Evolutionary conservation across 2,888 invertebrate species (phyloP).

Genomic region (Drosophila paracracens): DNA sequence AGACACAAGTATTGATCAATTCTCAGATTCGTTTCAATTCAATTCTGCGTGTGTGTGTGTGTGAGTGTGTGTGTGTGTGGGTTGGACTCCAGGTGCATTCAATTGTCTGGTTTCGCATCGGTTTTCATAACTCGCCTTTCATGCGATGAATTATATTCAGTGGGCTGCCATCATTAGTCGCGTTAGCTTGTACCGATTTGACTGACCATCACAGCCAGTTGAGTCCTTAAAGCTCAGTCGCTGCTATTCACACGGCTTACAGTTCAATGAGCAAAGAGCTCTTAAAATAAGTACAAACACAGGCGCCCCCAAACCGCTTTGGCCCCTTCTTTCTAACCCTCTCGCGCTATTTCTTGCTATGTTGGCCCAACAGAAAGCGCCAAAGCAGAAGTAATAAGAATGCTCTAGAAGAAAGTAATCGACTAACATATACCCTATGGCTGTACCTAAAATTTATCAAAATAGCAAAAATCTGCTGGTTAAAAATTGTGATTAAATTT

Average conservation of each 20-base stretch:
- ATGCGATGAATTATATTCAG: conserved; percentile 17
- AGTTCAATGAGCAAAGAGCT: conserved; percentile 67
- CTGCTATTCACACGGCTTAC: conserved; percentile 56
- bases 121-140: not conserved
- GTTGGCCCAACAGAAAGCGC: conserved; percentile 30
- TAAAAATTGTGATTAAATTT: not conserved
- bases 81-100: conserved; percentile 45
- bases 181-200: not conserved
- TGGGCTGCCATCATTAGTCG: conserved; percentile 7
- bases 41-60: conserved; percentile 17
- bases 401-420: not conserved
- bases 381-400: conserved; percentile 27
- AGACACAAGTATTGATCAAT: conserved; percentile 50
- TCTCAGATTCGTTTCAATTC: conserved; percentile 34
- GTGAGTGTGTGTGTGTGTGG: conserved; percentile 14
- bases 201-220: conserved; percentile 44
- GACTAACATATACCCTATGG: conserved; percentile 11
- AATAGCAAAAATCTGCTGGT: no score
- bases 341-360: not conserved
- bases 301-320: conserved; percentile 11
- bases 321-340: not conserved
- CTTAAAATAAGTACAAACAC: conserved; percentile 53
- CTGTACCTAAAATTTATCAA: not conserved
- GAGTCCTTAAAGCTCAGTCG: conserved; percentile 59
- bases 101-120: conserved; percentile 13